Base-by-base conservation (phyloP, 2,113 vertebrate species). In the Zapornia atra region DNA sequence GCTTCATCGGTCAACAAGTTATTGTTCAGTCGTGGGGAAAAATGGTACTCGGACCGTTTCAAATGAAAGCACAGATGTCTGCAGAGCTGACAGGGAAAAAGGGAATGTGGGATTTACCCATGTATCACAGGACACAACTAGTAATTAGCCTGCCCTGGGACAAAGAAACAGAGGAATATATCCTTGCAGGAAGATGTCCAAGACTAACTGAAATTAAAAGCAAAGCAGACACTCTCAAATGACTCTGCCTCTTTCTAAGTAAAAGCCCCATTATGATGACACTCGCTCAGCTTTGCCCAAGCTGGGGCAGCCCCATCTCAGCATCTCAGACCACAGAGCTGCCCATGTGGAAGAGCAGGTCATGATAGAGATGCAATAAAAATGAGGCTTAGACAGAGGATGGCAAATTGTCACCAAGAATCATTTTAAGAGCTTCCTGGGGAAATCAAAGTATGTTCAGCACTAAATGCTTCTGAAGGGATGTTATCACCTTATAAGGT, bases 291-390 rank as follows among this genome's bases (percentile, higher is more conserved):
- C 69, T 34, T 1, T 31, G 33, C 57, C 68, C 48, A 48, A 48
- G 20, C 48, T 11, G 48, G 20, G 42, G 59, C n/a, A 36, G 75
- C 44, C 19, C 18, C 8, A 6, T 5, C 1, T 1, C 51, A 8
- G 44, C 56, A 24, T 8, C 36, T 14, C 4, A 1, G 21, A 5
- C 29, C 20, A 9, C 0, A 0, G 25, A 25, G 33, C 12, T 11
- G 3, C 51, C 40, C 10, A 5, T 21, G 48, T 48, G 48, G 48
- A 48, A 48, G 48, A 48, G 14, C 21, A 22, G 48, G 20, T 48
- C 48, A 22, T 48, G 48, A 48, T 11, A 56, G 1, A 0, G 44
- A 24, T 0, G 5, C 48, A 56, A 10, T 2, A 31, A 29, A 46
- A 16, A 7, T 0, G 2, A 69, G 38, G 65, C 29, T 46, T 11